Conservation (phyloP, 2,888 invertebrate genomes). For the Synanthedon formicaeformis region DNA sequence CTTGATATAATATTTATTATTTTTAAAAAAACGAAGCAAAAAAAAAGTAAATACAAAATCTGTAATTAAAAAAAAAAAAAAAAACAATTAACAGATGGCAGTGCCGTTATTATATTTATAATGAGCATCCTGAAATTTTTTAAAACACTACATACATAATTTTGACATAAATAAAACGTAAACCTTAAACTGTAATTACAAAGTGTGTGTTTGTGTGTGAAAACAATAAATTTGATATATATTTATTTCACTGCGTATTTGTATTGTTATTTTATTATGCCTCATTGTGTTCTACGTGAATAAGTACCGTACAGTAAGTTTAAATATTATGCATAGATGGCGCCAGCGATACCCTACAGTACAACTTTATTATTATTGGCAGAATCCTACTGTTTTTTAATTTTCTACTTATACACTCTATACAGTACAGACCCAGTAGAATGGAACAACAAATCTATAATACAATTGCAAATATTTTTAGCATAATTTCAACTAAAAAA, state of each 20-base stretch:
- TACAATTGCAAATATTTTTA: too few relatives aligned
- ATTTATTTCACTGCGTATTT: not conserved
- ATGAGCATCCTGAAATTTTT: conserved; percentile 57
- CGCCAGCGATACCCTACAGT: too few relatives aligned
- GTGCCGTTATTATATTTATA: conserved; percentile 22
- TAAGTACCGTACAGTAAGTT: not conserved
- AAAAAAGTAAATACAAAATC: not conserved
- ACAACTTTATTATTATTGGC: too few relatives aligned
- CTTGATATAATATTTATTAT: too few relatives aligned
- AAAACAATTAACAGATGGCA: not conserved
- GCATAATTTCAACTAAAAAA: too few relatives aligned
- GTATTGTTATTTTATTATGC: not conserved
- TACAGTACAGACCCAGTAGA: too few relatives aligned
- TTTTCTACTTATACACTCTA: too few relatives aligned
- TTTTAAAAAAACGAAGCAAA: not conserved
- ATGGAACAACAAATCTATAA: too few relatives aligned
- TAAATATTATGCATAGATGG: too few relatives aligned
- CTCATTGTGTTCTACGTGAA: not conserved
- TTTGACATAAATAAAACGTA: not conserved
- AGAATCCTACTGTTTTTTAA: too few relatives aligned
- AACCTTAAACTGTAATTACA: not conserved
- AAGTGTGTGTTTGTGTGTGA: too few relatives aligned
- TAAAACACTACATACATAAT: not conserved
- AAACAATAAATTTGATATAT: not conserved
- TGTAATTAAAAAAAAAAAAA: not conserved